Conservation (phyloP, 2,113 vertebrate genomes). For the Pterophyllum scalare region DNA sequence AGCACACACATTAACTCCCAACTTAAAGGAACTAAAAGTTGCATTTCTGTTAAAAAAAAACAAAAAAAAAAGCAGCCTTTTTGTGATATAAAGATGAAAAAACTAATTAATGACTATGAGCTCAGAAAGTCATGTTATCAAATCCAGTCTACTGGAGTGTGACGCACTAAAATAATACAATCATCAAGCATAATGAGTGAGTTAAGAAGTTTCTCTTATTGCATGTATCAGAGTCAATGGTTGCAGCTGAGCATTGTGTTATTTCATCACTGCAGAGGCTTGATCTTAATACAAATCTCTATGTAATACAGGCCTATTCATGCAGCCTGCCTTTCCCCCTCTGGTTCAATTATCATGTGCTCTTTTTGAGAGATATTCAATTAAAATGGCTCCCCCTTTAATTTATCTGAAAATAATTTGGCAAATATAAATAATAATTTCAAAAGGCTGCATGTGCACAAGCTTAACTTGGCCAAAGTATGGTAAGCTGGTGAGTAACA, state of each 20-base stretch:
- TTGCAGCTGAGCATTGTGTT: constrained; percentile 71
- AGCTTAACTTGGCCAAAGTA: constrained; percentile 1
- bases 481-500: not conserved
- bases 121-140: constrained; percentile 66
- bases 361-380: constrained; percentile 72
- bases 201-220: constrained; percentile 72
- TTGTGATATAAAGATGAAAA: constrained; percentile 25
- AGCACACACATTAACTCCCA: not conserved
- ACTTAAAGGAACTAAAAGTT: constrained; percentile 37
- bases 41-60: constrained; percentile 38
- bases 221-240: constrained; percentile 62
- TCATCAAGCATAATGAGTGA: constrained; percentile 73
- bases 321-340: constrained; percentile 50
- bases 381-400: constrained; percentile 62
- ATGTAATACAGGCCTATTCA: constrained; percentile 74
- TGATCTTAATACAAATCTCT: constrained; percentile 81
- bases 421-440: constrained; percentile 60
- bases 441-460: constrained; percentile 11
- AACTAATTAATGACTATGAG: constrained; percentile 58
- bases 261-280: constrained; percentile 65
- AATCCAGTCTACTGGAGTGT: constrained; percentile 57
- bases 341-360: constrained; percentile 72
- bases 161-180: constrained; percentile 76
- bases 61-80: constrained; percentile 20
- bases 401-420: constrained; percentile 67